These are phyloP conservation scores for Oryzias javanicus DNA, from an alignment of 2,113 vertebrate genomes.

Conservation along the genomic window DNA sequence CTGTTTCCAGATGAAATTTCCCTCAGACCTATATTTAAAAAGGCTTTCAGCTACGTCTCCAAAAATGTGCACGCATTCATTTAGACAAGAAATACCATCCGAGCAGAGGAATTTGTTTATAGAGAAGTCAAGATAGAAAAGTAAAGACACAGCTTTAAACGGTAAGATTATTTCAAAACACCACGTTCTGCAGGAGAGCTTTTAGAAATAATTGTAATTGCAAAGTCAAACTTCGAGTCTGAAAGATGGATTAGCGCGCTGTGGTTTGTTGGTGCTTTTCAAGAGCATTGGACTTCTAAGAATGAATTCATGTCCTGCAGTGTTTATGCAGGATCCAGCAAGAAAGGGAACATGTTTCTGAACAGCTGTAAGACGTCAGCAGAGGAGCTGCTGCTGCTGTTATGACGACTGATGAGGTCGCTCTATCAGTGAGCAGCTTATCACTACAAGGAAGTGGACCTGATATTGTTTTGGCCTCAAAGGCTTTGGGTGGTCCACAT, in stretches of 20 bases:
- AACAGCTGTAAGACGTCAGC: constrained; percentile 49
- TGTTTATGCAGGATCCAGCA: constrained; percentile 27
- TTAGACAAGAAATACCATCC: constrained; percentile 46
- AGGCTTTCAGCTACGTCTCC: constrained; percentile 53
- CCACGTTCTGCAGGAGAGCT: constrained; percentile 14
- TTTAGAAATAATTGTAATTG: not conserved
- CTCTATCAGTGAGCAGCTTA: constrained; percentile 34
- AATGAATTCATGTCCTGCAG: constrained; percentile 9
- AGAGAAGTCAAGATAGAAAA: constrained; percentile 11
- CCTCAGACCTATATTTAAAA: constrained; percentile 61
- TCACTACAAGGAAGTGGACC: constrained; percentile 62
- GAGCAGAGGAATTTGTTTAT: constrained; percentile 63
- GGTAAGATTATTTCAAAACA: constrained; percentile 16
- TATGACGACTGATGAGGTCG: constrained; percentile 50
- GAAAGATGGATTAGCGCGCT: constrained; percentile 1
- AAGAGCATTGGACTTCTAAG: constrained; percentile 14
- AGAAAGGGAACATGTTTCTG: constrained; percentile 1
- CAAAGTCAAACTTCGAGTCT: constrained; percentile 22
- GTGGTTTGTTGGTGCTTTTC: constrained; percentile 17
- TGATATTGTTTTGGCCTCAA: constrained; percentile 72
- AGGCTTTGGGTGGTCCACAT: constrained; percentile 72
- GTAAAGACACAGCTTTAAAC: constrained; percentile 5
- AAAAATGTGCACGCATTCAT: constrained; percentile 51
- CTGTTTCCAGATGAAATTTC: constrained; percentile 69
- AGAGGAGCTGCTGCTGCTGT: constrained; percentile 51